phyloP scores from a whole-genome alignment of 2,888 invertebrate genomes.

The Tipula unca region DNA sequence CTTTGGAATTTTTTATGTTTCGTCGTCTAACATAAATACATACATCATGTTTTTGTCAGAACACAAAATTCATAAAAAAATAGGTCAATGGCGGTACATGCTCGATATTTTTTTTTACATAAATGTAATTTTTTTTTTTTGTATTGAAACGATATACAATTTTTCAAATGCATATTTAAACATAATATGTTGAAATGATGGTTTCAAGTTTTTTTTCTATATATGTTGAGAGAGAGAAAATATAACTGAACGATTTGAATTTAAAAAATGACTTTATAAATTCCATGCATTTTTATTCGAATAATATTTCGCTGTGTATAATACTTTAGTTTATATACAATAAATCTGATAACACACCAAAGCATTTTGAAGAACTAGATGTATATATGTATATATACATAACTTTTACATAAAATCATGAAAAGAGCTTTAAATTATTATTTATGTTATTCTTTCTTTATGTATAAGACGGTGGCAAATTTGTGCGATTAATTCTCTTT shows the following conservation, averaged over 20 bases:
- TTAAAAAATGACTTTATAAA: background rate
- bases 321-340: background rate
- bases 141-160: background rate
- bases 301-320: background rate
- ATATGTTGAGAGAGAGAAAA: background rate
- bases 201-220: background rate
- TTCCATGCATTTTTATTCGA: background rate
- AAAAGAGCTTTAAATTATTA: conserved; percentile 1
- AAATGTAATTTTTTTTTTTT: background rate
- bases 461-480: background rate
- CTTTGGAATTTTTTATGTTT: background rate
- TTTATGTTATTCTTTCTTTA: background rate
- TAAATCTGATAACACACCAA: background rate
- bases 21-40: background rate
- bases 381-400: background rate
- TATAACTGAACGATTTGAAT: background rate
- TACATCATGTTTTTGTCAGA: background rate
- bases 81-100: background rate
- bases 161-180: background rate
- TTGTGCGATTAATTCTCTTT: background rate
- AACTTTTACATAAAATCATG: background rate
- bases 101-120: background rate
- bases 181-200: background rate
- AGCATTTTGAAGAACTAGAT: background rate
- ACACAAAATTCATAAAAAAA: background rate